Conservation (phyloP, 1,140 invertebrate species). For the Arctopsyche grandis region DNA sequence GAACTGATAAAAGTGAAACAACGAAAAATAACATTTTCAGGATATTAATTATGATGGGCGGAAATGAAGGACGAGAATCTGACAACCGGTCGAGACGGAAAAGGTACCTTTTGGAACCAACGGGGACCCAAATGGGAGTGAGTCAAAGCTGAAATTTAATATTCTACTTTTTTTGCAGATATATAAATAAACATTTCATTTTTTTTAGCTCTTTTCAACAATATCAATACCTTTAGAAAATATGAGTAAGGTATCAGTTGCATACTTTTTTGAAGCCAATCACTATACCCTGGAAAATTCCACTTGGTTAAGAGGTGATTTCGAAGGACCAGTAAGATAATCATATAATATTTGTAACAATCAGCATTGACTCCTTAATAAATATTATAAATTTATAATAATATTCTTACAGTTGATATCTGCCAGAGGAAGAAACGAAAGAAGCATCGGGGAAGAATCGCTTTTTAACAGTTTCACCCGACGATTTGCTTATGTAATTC, state of each 20-base stretch:
- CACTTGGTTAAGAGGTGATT: conserved; percentile 59
- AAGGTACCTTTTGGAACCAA: conserved; percentile 62
- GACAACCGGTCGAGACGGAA: conserved; percentile 45
- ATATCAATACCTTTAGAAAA: conserved; percentile 60
- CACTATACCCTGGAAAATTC: conserved; percentile 62
- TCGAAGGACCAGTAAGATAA: conserved; percentile 59
- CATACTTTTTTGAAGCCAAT: conserved; percentile 65
- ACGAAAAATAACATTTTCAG: conserved; percentile 44
- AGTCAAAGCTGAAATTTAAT: conserved; percentile 54
- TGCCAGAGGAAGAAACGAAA: conserved; percentile 36
- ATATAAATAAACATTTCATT: background rate
- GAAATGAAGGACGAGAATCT: conserved; percentile 35
- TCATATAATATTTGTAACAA: background rate
- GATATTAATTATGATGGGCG: conserved; percentile 37
- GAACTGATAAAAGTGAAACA: no score
- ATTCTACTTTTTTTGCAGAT: no score
- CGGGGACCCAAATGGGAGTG: conserved; percentile 62
- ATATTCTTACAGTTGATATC: conserved; percentile 1
- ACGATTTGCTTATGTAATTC: conserved; percentile 49
- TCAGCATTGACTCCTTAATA: background rate
- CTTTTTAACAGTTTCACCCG: conserved; percentile 37
- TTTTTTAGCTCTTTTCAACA: conserved; percentile 60
- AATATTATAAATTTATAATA: no score
- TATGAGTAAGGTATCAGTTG: conserved; percentile 58
- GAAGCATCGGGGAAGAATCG: conserved; percentile 34